A percentile compares a stretch with the other conserved stretches of the same genome.
phyloP scores from a whole-genome alignment of 2,888 invertebrate species.

The Camptogramma bilineatum region DNA sequence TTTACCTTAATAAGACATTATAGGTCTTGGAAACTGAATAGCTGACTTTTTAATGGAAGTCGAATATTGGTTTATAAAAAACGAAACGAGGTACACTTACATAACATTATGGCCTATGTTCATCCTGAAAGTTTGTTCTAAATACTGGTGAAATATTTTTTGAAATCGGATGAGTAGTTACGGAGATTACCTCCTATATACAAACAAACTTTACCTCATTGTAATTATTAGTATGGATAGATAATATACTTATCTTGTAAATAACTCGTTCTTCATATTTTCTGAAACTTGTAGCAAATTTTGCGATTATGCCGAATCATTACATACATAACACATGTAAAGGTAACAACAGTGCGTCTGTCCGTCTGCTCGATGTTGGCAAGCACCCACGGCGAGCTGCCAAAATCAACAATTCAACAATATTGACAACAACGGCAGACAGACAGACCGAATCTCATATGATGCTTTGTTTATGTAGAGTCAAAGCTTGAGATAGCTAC shows the following conservation, averaged over 20 bases:
- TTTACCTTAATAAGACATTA: conserved; percentile 2
- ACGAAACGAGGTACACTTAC: too few relatives aligned
- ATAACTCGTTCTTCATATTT: too few relatives aligned
- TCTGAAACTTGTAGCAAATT: background rate
- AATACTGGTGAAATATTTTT: too few relatives aligned
- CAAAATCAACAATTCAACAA: conserved; percentile 30
- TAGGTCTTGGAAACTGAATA: background rate
- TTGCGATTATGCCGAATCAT: background rate
- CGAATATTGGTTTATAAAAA: too few relatives aligned
- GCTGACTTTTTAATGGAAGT: background rate
- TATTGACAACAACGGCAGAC: conserved; percentile 29
- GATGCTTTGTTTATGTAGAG: background rate
- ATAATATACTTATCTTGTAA: too few relatives aligned
- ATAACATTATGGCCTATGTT: too few relatives aligned
- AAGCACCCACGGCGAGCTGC: conserved; percentile 17
- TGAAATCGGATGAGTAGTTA: too few relatives aligned
- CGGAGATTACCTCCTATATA: too few relatives aligned
- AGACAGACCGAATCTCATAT: background rate
- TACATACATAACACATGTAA: background rate
- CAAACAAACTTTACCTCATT: too few relatives aligned
- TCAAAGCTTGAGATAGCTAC: background rate
- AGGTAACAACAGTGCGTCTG: conserved; percentile 1
- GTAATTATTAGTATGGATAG: too few relatives aligned
- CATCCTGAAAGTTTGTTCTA: too few relatives aligned
- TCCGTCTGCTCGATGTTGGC: conserved; percentile 17